Conservation (phyloP, 1,140 invertebrate species). For the Coenobita brevimanus region DNA sequence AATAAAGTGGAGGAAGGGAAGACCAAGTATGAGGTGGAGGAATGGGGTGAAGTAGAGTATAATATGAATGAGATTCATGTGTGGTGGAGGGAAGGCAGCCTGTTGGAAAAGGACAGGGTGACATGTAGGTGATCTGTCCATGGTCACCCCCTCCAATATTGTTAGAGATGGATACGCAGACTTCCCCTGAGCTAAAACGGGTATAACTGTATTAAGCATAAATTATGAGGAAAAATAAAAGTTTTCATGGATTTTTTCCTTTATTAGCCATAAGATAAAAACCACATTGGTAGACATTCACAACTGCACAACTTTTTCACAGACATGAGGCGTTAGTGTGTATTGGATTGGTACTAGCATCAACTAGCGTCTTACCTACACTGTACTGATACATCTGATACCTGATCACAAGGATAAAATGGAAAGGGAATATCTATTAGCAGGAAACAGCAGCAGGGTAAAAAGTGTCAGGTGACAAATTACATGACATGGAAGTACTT, state of each 20-base stretch:
- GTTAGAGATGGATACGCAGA: no score
- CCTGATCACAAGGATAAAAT: constrained; percentile 64
- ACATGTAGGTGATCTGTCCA: no score
- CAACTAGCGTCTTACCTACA: constrained; percentile 62
- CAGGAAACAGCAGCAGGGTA: constrained; percentile 62
- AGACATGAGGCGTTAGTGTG: constrained; percentile 66
- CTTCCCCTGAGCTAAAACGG: no score
- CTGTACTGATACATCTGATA: constrained; percentile 66
- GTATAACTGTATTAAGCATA: no score
- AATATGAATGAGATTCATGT: no score
- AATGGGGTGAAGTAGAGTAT: no score
- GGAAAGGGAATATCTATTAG: constrained; percentile 64
- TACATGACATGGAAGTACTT: constrained; percentile 57
- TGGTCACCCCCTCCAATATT: no score
- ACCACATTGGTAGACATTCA: constrained; percentile 67
- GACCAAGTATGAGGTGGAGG: no score
- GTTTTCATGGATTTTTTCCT: constrained; percentile 40
- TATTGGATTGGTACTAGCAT: constrained; percentile 65
- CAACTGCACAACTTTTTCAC: constrained; percentile 65
- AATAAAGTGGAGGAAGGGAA: no score
- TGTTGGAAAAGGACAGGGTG: no score
- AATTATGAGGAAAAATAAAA: no score
- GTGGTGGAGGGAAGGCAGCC: no score
- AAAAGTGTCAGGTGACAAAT: constrained; percentile 51
- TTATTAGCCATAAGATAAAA: constrained; percentile 67